Base-by-base conservation (phyloP, 2,888 invertebrate genomes). In the Ormyrus rosae region DNA sequence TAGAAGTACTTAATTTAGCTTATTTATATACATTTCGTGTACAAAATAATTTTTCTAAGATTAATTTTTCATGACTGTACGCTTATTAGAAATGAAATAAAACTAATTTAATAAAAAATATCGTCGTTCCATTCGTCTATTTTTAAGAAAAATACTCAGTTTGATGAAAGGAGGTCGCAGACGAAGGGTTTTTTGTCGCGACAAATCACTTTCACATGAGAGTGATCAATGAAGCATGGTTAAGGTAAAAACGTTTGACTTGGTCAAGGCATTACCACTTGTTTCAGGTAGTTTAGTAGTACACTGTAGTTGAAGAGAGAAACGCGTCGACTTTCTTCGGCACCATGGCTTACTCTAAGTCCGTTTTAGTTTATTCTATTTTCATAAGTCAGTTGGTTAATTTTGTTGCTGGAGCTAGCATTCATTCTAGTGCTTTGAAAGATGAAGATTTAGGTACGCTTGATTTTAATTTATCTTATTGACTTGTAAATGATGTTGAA, bases 201-300 rank as follows among this genome's bases (percentile, higher is more conserved):
- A 10, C 46, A 73, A 77, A 77, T 76, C 78, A 84, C 87, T 86
- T 86, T 87, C 87, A 85, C 85, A 81, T 80, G 81, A 85, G 75
- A 76, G 73, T 76, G 83, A 73, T 84, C 82, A 81, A 70, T 84
- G 81, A 83, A 85, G 86, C 86, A 83, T 86, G 60, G 13, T 75
- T 55, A 2, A 48, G 48, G 65, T 53, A 84, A 85, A 83, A 84
- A 83, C 73, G 72, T 79, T 19, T 53, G 55, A 9, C 50, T 81
- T 8, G 72, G 63, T 76, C 55, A 68, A 70, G 74, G 46, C 65
- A 55, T 6, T 10, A 55, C 9, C 56, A 73, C 46, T 53, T 11
- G 67, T 67, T 63, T 61, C n/a, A n/a, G n/a, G 10, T 46, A 61
- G n/a, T 34, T 60, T 69, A 78, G 81, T 81, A 10, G 34, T 48